Conservation (phyloP, 2,113 vertebrate species). For the Columba janthina region DNA sequence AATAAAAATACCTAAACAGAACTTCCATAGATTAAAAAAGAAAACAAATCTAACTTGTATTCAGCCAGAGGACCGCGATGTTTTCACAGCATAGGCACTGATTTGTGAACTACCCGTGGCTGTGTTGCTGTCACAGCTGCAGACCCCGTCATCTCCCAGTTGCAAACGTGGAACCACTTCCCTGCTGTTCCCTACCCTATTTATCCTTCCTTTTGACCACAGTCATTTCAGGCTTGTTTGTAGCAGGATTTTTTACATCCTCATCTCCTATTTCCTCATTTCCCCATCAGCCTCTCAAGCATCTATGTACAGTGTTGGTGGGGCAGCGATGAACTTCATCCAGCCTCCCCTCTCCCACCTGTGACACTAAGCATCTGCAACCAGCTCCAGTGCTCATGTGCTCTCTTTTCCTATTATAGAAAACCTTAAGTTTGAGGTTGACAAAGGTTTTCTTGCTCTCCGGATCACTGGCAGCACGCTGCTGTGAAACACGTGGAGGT, state of each 20-base stretch:
- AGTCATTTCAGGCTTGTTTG: neutral
- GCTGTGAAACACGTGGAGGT: neutral
- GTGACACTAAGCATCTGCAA: neutral
- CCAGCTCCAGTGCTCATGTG: neutral
- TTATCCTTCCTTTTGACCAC: neutral
- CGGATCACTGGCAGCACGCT: neutral
- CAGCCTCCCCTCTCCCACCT: neutral
- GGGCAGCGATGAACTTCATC: neutral
- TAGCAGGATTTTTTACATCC: neutral
- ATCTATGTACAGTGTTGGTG: rapidly evolving
- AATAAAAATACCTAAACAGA: neutral
- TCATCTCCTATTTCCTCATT: neutral
- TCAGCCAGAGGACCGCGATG: neutral
- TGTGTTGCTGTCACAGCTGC: neutral
- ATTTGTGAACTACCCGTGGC: neutral
- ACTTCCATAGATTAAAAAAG: neutral
- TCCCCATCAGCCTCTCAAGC: neutral
- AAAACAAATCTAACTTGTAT: too few relatives aligned
- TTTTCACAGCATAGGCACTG: neutral
- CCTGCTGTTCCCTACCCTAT: neutral
- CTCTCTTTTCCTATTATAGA: neutral
- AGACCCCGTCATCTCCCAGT: neutral
- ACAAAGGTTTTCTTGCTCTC: neutral
- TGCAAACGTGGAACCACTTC: neutral
- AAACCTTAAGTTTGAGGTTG: neutral